Evolutionary conservation across 2,797 vertebrate species (phyloP).

Genomic region (Oceanodroma leucorhoa): DNA sequence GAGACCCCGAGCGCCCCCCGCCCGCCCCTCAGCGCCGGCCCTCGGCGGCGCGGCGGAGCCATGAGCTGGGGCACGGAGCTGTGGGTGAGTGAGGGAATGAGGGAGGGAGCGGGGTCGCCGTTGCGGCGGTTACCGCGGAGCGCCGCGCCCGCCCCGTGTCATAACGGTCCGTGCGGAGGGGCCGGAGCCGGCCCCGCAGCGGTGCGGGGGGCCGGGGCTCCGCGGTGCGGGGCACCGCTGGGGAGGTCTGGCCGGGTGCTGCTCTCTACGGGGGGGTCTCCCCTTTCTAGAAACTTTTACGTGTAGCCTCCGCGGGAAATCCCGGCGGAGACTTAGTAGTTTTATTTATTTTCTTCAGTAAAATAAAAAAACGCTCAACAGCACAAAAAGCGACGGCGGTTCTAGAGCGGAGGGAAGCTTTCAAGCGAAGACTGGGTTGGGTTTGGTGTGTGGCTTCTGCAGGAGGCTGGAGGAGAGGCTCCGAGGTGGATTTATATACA

Average conservation of each 20-base stretch:
- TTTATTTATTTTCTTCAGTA: not conserved
- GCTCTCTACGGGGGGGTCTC: fast-evolving
- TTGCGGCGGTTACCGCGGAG: not conserved
- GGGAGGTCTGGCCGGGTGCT: not conserved
- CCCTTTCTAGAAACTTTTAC: not conserved
- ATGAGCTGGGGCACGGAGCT: constrained; percentile 81
- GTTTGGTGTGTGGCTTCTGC: not conserved
- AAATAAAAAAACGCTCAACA: fast-evolving
- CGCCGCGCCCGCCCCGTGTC: not conserved
- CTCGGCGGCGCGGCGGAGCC: constrained; percentile 33
- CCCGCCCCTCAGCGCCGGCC: not conserved
- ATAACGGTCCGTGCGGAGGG: constrained; percentile 12
- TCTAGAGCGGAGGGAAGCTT: not conserved
- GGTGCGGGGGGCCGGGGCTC: not conserved
- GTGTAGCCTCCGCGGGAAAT: not conserved
- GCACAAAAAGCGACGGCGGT: not conserved
- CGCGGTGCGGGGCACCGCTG: not conserved
- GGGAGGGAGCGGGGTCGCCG: not conserved
- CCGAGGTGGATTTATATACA: not conserved
- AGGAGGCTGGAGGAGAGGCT: not conserved
- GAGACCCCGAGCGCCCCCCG: not conserved
- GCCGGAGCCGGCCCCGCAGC: not conserved
- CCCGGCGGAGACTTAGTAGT: no score
- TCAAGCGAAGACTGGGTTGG: not conserved
- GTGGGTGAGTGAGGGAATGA: constrained; percentile 70